Evolutionary conservation across 2,113 vertebrate species (phyloP), one percentile per base, ranked within the genome.

Genomic region (Tachycineta bicolor): DNA sequence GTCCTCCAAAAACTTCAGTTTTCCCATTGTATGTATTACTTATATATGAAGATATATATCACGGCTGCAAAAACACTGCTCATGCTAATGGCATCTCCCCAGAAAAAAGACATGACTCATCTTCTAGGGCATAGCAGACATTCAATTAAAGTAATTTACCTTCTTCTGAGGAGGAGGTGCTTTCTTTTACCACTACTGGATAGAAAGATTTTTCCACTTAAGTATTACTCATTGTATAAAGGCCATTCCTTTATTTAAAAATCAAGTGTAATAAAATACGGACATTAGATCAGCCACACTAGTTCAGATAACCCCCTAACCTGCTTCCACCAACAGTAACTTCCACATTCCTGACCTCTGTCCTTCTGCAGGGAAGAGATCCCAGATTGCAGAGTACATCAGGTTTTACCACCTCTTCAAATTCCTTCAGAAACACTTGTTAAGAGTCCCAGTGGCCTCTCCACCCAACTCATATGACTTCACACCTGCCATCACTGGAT

Each of bases 401-500:
- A 29, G 16, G 14, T 33, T 85, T 29, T 52, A 25, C 5, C 15
- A 79, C 10, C 46, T 67, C 33, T 58, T 46, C 11, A 1, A 4
- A 5, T 16, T 75, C 10, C 52, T 83, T 29, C 28, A 12, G 14
- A 53, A 91, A 50, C 25, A 21, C 7, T 52, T 79, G 3, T 29
- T 25, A 31, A 31, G 5, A 23, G 37, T 79, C 2, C 43, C 7
- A 6, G 9, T 41, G 50, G 58, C 16, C 18, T 31, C 31, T 41
- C 16, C 9, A 28, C 8, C 5, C 1, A 7, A 7, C 28, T 37
- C 70, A 53, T 0, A 1, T 10, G 37, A 25, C 25, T 16, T 87
- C 31, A 31, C 21, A 56, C 28, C 22, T 5, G 5, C 9, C 43
- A 52, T 5, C 6, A 3, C 4, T 53, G 28, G 8, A 16, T 2